Percentiles rank a stretch among this genome's conserved stretches.
phyloP scores from a whole-genome alignment of 2,113 vertebrate species.

The Rhea pennata region DNA sequence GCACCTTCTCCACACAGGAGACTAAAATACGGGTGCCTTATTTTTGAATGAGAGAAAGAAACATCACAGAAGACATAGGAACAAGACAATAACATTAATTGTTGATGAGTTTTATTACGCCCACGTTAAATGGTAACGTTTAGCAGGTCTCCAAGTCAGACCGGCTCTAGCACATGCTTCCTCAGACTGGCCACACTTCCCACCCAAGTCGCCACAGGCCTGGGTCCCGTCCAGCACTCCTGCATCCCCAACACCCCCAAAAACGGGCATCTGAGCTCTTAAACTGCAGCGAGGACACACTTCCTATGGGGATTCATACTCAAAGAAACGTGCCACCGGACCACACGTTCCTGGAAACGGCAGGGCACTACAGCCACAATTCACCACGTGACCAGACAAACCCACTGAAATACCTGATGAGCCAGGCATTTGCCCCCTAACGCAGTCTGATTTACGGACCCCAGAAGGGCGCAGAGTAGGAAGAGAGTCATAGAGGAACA shows the following conservation, averaged over 20 bases:
- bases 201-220: fast-evolving
- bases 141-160: background rate
- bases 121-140: background rate
- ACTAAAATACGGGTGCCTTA: background rate
- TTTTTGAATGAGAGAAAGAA: background rate
- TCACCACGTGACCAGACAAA: fast-evolving
- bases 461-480: background rate
- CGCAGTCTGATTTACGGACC: background rate
- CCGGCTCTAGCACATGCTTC: background rate
- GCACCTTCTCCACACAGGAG: background rate
- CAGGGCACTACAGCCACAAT: background rate
- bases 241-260: background rate
- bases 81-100: background rate
- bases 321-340: background rate
- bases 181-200: background rate
- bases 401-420: background rate
- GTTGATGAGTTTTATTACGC: background rate
- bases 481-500: background rate
- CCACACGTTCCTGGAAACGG: background rate
- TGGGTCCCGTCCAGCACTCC: background rate
- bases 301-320: background rate
- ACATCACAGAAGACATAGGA: background rate
- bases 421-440: background rate
- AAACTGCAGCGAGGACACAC: background rate
- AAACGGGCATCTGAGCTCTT: background rate